Evolutionary conservation across 2,797 vertebrate species (phyloP), one percentile per base, ranked within the genome.

Genomic region (Sebastes ruberrimus): DNA sequence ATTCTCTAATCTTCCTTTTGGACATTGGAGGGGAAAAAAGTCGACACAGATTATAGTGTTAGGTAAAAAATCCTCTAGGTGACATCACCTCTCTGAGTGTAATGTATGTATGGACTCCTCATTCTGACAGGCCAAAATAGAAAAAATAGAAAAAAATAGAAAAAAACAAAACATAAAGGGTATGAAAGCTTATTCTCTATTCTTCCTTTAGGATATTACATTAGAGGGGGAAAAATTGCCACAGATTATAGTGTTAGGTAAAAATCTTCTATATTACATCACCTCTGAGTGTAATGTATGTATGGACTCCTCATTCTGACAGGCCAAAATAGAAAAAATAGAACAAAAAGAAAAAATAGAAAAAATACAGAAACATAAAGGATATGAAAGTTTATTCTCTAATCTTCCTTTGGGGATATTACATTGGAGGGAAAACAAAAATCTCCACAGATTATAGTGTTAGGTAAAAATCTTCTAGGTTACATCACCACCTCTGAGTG

Each of bases 401-500:
- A 57, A 60, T 81, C 72, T 22, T 23, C 32, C 35, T 57, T 7
- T 30, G 35, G 25, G 30, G 28, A 73, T 35, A 3, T 33, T 67
- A 33, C 59, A 69, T 46, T 30, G 13, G n/a, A 4, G 23, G 10
- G 23, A 3, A 3, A 2, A 38, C 33, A 14, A 6, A 32, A 25
- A 11, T 25, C 27, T n/a, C 63, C 68, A 8, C 65, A 66, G 78
- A 81, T 82, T 3, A 55, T 38, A 55, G 67, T 72, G 80, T 83
- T 76, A 32, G 62, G 72, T 82, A 14, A 32, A 72, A 78, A 78
- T 13, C 23, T 53, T 74, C 42, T 3, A n/a, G 74, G 83, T 89
- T 91, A 87, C 88, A 89, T 93, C 90, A 92, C 88, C 90, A 92
- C 88, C 81, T 78, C 72, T 73, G 76, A 81, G 59, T 84, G 81